Percentiles rank a stretch among this genome's conserved stretches.
Evolutionary conservation across 2,888 invertebrate genomes (phyloP).

Genomic region (Dinocampus coccinellae): DNA sequence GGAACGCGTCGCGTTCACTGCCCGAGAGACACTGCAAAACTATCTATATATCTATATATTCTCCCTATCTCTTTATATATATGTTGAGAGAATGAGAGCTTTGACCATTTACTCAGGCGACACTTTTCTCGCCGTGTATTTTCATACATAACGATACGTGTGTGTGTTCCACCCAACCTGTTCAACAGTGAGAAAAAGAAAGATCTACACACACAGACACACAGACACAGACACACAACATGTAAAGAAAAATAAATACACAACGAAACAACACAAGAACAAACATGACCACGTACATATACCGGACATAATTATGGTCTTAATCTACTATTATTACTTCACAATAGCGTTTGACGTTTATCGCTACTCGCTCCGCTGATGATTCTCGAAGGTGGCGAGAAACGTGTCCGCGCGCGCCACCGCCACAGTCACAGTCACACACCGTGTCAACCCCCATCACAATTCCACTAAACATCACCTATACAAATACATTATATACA

Average conservation of each 20-base stretch:
- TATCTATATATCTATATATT: slow-evolving; percentile 41
- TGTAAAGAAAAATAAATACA: slow-evolving; percentile 12
- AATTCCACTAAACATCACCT: slow-evolving; percentile 13
- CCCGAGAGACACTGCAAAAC: slow-evolving; percentile 34
- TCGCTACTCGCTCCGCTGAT: slow-evolving; percentile 48
- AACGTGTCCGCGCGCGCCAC: slow-evolving; percentile 6
- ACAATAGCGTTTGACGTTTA: slow-evolving; percentile 56
- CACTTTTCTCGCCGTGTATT: slow-evolving; percentile 57
- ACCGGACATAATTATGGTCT: slow-evolving; percentile 57
- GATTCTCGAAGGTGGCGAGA: slow-evolving; percentile 42
- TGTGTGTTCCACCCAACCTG: slow-evolving; percentile 13
- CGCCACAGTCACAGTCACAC: slow-evolving; percentile 35
- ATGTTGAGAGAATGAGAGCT: not conserved
- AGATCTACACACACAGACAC: not conserved
- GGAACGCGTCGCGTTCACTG: slow-evolving; percentile 45
- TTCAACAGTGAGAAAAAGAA: slow-evolving; percentile 37
- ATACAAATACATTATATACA: not conserved
- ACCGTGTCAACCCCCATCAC: slow-evolving; percentile 39
- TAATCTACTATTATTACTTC: slow-evolving; percentile 54
- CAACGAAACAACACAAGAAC: not conserved
- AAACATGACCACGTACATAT: slow-evolving; percentile 31
- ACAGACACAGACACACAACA: not conserved
- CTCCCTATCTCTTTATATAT: not conserved
- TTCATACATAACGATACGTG: not conserved
- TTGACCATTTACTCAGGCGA: slow-evolving; percentile 58